Evolutionary conservation across 1,140 invertebrate species (phyloP).

Genomic region (Asbolus verrucosus): DNA sequence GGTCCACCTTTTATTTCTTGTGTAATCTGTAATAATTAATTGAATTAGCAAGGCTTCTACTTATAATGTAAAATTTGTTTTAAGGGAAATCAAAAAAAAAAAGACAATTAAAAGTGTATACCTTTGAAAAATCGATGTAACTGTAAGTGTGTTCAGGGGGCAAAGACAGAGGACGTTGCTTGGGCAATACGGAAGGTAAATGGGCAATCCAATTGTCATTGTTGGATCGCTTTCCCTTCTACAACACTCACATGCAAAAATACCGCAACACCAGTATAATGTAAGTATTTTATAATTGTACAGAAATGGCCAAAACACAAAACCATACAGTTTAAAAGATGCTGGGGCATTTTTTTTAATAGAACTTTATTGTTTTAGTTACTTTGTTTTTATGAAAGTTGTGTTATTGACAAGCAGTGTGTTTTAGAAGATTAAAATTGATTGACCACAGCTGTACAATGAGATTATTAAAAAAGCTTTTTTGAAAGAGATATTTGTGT

Average conservation of each 20-base stretch:
- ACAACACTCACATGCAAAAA: slow-evolving; percentile 24
- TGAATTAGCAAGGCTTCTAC: no score
- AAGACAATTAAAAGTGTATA: slow-evolving; percentile 30
- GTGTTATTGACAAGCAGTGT: no score
- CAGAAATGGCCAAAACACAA: not conserved
- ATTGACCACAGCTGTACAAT: no score
- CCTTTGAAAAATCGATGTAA: slow-evolving; percentile 43
- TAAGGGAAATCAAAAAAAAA: slow-evolving; percentile 16
- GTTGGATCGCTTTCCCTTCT: slow-evolving; percentile 37
- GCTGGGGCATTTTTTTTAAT: no score
- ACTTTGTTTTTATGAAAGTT: no score
- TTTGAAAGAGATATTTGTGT: no score
- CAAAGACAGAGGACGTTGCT: slow-evolving; percentile 52
- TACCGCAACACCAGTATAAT: not conserved
- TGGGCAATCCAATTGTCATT: slow-evolving; percentile 54
- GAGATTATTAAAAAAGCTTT: no score
- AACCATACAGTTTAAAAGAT: no score
- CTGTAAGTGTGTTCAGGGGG: slow-evolving; percentile 45
- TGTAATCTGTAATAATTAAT: slow-evolving; percentile 47
- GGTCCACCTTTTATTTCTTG: slow-evolving; percentile 44
- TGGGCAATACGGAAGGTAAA: slow-evolving; percentile 53
- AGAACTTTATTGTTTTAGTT: no score
- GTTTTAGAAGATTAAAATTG: no score
- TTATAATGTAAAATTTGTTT: no score
- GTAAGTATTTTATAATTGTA: slow-evolving; percentile 2